Evolutionary conservation across 2,888 invertebrate genomes (phyloP).

Genomic region (Silvanus unidentatus): DNA sequence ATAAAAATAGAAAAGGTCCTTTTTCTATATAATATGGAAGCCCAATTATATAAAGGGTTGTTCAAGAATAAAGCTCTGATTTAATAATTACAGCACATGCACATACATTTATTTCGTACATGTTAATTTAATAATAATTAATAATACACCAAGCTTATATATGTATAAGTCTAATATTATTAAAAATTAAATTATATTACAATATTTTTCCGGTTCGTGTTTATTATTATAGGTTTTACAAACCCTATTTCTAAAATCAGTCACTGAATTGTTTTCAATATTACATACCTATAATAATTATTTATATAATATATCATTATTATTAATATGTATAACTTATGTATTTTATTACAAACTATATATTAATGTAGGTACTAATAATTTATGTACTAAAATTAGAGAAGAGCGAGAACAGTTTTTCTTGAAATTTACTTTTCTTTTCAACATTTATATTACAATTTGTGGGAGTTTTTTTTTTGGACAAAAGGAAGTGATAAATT

Average conservation of each 20-base stretch:
- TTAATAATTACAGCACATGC: constrained; percentile 47
- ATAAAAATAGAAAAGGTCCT: no score
- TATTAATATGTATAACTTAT: constrained; percentile 8
- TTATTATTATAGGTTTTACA: constrained; percentile 22
- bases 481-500: no score
- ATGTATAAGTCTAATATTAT: constrained; percentile 26
- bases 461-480: no score
- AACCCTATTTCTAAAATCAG: constrained; percentile 36
- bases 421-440: constrained; percentile 13
- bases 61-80: constrained; percentile 12
- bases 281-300: constrained; percentile 15
- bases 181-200: constrained; percentile 39
- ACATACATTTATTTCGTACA: constrained; percentile 48
- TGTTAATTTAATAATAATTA: constrained; percentile 26
- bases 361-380: background rate
- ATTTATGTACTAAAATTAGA: no score
- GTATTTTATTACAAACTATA: constrained; percentile 22
- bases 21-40: no score
- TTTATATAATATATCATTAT: constrained; percentile 9
- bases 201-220: constrained; percentile 20
- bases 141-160: constrained; percentile 40
- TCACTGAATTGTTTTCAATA: constrained; percentile 26
- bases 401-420: no score
- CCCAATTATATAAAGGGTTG: no score
- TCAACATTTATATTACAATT: constrained; percentile 43